Conservation (phyloP, 37 sponge, comb jelly and placozoan species). For the Axinella damicornis region DNA sequence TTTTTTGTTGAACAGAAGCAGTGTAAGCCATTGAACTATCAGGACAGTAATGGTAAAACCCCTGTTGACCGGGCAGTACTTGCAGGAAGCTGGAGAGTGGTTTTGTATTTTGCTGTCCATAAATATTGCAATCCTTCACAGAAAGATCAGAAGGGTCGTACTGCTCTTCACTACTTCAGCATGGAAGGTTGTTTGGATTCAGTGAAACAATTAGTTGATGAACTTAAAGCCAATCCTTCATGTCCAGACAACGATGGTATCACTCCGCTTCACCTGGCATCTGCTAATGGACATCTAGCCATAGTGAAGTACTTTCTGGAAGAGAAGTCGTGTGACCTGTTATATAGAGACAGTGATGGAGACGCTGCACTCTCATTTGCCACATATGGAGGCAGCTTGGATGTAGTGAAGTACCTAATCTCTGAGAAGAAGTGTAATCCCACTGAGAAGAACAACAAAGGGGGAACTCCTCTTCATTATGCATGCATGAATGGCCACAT, state of each 20-base stretch:
- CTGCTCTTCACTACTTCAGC: not conserved
- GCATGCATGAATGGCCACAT: constrained; percentile 20
- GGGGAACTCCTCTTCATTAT: constrained; percentile 26
- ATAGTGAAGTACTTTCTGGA: not conserved
- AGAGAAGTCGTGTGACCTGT: not conserved
- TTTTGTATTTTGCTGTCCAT: not conserved
- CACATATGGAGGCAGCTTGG: constrained; percentile 4
- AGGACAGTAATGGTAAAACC: not conserved
- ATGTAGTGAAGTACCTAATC: not conserved
- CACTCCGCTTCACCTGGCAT: constrained; percentile 1
- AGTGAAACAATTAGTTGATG: constrained; percentile 6
- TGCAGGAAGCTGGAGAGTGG: not conserved
- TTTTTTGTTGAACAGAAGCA: not conserved
- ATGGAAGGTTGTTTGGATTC: not conserved
- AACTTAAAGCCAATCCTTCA: not conserved
- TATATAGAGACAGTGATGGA: not conserved
- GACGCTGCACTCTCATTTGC: not conserved
- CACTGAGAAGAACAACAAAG: not conserved
- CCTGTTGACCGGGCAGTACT: not conserved
- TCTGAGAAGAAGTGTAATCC: not conserved
- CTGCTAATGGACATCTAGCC: not conserved
- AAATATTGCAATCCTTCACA: not conserved
- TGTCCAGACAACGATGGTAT: not conserved
- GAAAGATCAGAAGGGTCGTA: not conserved
- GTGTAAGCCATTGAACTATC: not conserved